phyloP scores from a whole-genome alignment of 2,797 vertebrate species.

The Echiichthys vipera region DNA sequence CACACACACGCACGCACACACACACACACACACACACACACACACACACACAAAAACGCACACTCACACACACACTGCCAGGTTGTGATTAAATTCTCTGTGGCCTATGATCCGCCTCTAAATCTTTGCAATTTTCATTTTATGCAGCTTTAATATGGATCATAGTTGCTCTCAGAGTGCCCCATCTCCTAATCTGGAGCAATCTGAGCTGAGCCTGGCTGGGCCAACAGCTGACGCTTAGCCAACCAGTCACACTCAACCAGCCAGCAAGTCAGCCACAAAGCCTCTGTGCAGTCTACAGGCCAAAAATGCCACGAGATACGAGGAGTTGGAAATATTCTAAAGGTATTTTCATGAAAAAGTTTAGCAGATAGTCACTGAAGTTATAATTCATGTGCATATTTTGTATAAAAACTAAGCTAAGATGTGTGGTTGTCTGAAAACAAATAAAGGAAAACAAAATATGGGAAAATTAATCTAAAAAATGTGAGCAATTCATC shows the following conservation, averaged over 20 bases:
- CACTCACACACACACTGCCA: constrained; percentile 69
- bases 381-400: neutral
- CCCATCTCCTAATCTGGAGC: constrained; percentile 92
- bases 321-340: constrained; percentile 15
- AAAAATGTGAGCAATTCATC: neutral
- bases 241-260: constrained; percentile 80
- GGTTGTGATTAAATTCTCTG: constrained; percentile 94
- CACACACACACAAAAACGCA: constrained; percentile 55
- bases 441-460: neutral
- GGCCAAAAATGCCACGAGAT: constrained; percentile 30
- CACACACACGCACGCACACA: constrained; percentile 15
- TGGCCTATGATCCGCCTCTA: constrained; percentile 91
- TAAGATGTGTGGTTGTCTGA: neutral
- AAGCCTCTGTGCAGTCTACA: constrained; percentile 49
- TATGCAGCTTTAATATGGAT: constrained; percentile 97
- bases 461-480: neutral
- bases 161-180: constrained; percentile 85
- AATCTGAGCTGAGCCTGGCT: constrained; percentile 89
- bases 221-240: constrained; percentile 88
- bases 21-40: constrained; percentile 38
- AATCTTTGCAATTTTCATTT: constrained; percentile 99
- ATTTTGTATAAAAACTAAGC: neutral
- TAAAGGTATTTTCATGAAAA: neutral
- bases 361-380: constrained; percentile 1
- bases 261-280: constrained; percentile 66